Base-by-base conservation (phyloP, 1,140 invertebrate genomes). In the Phocides pigmalion region DNA sequence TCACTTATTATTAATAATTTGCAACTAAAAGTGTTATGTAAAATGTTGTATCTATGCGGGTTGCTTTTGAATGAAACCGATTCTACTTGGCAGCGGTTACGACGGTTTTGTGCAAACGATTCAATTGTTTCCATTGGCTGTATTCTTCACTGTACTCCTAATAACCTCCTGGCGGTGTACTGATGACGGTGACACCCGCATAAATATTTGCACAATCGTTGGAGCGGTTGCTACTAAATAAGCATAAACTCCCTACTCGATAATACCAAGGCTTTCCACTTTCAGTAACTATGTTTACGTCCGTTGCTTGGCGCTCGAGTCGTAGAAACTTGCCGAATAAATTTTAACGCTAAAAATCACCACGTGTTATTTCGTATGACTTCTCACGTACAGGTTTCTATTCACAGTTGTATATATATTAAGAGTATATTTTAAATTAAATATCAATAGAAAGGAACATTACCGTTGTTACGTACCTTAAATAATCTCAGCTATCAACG, bases 231-330 rank as follows among this genome's bases (percentile, higher is more conserved):
- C 81, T 79, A 72, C 75, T 85, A 82, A 87, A 83, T 79, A 76
- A 74, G 66, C 78, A 78, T 83, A 71, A 63, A 79, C 68, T 79
- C 78, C 64, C 70, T 78, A 76, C 74, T 76, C 80, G 82, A 86
- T 82, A 81, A 81, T 83, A 89, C 81, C 88, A 90, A 90, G 88
- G 88, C 74, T 84, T 87, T 81, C 88, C 79, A 89, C 88, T 90
- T 90, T 90, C 82, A 80, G 85, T 71, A 72, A 19, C 54, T 67
- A 20, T 50, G 46, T 62, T 62, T 41, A 59, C 54, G 22, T 35
- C 54, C 15, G 53, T n/a, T 25, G n/a, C 8, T 25, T 16, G 14
- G 12, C 20, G 16, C 4, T 41, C 37, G 25, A 16, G 12, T 28
- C 19, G 12, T 2, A n/a, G n/a, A n/a, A n/a, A n/a, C n/a, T n/a